phyloP scores from a whole-genome alignment of 2,888 invertebrate genomes.

The Psococerastis gibbosa region DNA sequence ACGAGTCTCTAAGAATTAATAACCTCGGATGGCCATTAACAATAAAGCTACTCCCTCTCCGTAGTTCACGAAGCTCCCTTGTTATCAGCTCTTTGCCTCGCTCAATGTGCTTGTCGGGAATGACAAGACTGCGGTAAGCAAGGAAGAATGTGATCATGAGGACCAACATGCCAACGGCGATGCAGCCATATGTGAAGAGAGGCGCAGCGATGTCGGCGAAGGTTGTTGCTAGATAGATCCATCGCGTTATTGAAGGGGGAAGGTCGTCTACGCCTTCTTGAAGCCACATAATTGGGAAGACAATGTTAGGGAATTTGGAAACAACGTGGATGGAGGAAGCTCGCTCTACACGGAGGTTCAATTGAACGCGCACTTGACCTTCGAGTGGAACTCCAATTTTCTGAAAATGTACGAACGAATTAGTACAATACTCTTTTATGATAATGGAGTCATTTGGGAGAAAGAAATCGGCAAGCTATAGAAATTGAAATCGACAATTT shows the following conservation, averaged over 20 bases:
- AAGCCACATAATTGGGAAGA: slow-evolving; percentile 76
- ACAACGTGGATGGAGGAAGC: slow-evolving; percentile 53
- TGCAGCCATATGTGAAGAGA: slow-evolving; percentile 48
- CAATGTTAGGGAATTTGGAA: slow-evolving; percentile 54
- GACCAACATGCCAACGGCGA: slow-evolving; percentile 43
- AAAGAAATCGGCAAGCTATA: background rate
- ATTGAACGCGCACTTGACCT: slow-evolving; percentile 59
- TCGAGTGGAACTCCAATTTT: slow-evolving; percentile 72
- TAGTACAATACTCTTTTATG: background rate
- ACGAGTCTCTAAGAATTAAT: slow-evolving; percentile 37
- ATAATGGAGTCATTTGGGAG: no score
- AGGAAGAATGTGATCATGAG: slow-evolving; percentile 47
- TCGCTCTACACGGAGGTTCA: slow-evolving; percentile 60
- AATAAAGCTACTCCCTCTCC: slow-evolving; percentile 42
- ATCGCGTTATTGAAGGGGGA: slow-evolving; percentile 56
- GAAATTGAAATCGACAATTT: background rate
- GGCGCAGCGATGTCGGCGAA: slow-evolving; percentile 54
- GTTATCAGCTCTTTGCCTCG: slow-evolving; percentile 38
- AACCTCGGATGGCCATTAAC: slow-evolving; percentile 38
- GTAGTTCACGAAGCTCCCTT: slow-evolving; percentile 29
- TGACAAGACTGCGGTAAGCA: slow-evolving; percentile 53
- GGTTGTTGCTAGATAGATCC: slow-evolving; percentile 63
- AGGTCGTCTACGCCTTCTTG: slow-evolving; percentile 73
- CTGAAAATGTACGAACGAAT: slow-evolving; percentile 28
- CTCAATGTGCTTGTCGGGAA: slow-evolving; percentile 55